phyloP scores from a whole-genome alignment of 1,140 invertebrate species.

The Paracyclopina nana region DNA sequence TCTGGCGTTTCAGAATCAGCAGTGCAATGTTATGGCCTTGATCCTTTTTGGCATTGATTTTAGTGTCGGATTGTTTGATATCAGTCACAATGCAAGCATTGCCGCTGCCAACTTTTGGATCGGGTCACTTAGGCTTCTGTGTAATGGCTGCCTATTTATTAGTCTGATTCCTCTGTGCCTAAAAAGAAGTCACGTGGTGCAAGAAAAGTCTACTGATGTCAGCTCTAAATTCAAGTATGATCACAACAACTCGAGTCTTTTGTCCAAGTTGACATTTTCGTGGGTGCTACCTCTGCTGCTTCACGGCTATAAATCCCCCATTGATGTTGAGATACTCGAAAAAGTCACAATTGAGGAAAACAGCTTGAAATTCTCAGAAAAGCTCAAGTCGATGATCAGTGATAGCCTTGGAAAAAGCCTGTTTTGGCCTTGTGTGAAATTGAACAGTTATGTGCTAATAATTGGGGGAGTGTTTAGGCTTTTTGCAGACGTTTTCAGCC shows the following conservation, averaged over 20 bases:
- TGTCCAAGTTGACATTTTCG: neutral
- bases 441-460: conserved; percentile 4
- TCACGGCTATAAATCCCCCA: neutral
- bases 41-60: no score
- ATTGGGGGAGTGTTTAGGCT: conserved; percentile 5
- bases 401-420: neutral
- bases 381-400: neutral
- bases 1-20: no score
- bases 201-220: no score
- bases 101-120: no score
- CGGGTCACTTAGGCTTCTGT: no score
- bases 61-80: no score
- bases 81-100: no score
- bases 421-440: neutral
- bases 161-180: no score
- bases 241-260: conserved; percentile 4
- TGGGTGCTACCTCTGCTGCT: conserved; percentile 1
- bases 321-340: conserved; percentile 1
- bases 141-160: no score
- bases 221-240: neutral
- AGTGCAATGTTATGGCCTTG: no score
- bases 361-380: neutral
- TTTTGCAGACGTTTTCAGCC: neutral
- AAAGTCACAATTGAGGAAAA: conserved; percentile 1
- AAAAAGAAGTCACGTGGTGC: no score